A percentile compares a stretch with the other conserved stretches of the same genome.
Evolutionary conservation across 2,797 vertebrate genomes (phyloP).

Genomic region (Naso thynnoides): DNA sequence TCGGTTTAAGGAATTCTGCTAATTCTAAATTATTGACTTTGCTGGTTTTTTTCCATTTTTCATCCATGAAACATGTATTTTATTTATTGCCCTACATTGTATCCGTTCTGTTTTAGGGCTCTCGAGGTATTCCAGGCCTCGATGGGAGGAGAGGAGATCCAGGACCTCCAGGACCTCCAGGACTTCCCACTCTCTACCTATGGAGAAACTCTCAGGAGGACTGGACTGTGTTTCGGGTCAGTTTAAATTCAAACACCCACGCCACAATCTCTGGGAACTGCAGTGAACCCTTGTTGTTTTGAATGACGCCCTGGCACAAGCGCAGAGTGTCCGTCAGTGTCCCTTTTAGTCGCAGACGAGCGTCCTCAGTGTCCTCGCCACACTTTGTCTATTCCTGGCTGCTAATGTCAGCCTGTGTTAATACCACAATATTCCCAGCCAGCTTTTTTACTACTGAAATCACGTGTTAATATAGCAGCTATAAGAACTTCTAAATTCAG

Average conservation of each 20-base stretch:
- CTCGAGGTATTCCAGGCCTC: conserved; percentile 72
- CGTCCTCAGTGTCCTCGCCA: conserved; percentile 39
- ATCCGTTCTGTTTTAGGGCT: conserved; percentile 72
- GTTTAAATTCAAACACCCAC: conserved; percentile 33
- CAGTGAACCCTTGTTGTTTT: conserved; percentile 9
- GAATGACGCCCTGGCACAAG: neutral
- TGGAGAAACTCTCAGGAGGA: conserved; percentile 88
- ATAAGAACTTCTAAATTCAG: neutral
- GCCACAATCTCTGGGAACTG: neutral
- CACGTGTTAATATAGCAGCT: conserved; percentile 22
- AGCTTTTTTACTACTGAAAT: conserved; percentile 38
- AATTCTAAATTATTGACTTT: neutral
- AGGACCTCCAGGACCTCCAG: conserved; percentile 82
- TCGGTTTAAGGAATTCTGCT: neutral
- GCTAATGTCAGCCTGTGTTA: conserved; percentile 56
- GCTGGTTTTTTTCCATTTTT: neutral
- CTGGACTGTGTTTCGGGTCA: conserved; percentile 83
- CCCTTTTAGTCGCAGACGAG: conserved; percentile 7
- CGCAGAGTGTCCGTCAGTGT: neutral
- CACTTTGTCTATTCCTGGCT: conserved; percentile 51
- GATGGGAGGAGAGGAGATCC: conserved; percentile 80
- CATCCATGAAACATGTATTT: neutral
- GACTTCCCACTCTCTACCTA: conserved; percentile 84
- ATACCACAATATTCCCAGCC: conserved; percentile 50
- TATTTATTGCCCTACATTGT: neutral